These are phyloP conservation scores for Daboia siamensis DNA, from an alignment of 2,113 vertebrate species.

Conservation along the genomic window DNA sequence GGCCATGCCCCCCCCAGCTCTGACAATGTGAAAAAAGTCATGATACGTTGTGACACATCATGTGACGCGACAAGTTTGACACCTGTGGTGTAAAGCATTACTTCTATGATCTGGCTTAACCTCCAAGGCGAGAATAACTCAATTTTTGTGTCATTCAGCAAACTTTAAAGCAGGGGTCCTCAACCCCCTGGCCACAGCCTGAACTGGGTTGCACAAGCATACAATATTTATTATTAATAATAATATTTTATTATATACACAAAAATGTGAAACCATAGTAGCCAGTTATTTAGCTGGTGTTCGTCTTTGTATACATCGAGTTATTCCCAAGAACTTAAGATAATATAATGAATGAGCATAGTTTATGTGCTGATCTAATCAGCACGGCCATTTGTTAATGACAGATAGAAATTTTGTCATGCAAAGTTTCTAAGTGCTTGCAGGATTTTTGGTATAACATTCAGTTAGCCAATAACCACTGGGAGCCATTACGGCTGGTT, in stretches of 20 bases:
- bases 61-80: too few relatives aligned
- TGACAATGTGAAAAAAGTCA: too few relatives aligned
- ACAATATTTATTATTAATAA: not conserved
- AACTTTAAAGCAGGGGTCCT: not conserved
- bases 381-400: not conserved
- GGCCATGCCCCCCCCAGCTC: too few relatives aligned
- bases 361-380: not conserved
- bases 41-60: too few relatives aligned
- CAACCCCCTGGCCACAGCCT: too few relatives aligned
- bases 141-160: not conserved
- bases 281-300: too few relatives aligned
- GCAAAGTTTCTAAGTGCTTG: not conserved
- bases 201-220: too few relatives aligned
- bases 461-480: not conserved
- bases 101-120: not conserved
- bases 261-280: too few relatives aligned
- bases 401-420: not conserved
- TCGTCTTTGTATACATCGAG: too few relatives aligned
- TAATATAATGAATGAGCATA: not conserved
- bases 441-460: not conserved
- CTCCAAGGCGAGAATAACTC: not conserved
- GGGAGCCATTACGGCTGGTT: not conserved
- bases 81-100: not conserved
- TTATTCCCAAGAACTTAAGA: not conserved
- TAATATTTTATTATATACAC: too few relatives aligned